These are phyloP conservation scores for Chymomyza costata DNA, from an alignment of 1,140 invertebrate species.

Conservation along the genomic window DNA sequence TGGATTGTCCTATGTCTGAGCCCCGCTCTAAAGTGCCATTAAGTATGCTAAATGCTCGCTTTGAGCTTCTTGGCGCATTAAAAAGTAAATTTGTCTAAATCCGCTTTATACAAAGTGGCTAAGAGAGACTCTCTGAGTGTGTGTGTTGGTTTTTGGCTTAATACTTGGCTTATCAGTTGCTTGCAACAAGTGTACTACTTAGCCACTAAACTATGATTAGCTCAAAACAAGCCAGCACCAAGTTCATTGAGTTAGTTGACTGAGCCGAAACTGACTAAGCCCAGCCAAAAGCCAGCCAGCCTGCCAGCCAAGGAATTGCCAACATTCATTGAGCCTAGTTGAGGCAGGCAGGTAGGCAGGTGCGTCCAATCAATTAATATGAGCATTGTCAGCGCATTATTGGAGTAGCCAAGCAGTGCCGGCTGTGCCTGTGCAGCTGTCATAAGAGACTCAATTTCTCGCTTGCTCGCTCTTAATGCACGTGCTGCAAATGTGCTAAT, in stretches of 20 bases:
- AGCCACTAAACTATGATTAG: constrained; percentile 12
- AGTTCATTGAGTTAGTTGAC: constrained; percentile 37
- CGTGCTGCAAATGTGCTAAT: constrained; percentile 41
- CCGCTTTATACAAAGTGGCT: constrained; percentile 44
- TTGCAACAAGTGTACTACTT: constrained; percentile 13
- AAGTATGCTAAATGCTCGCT: constrained; percentile 50
- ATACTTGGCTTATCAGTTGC: too few species aligned
- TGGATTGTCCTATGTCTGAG: too few species aligned
- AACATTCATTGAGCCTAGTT: neutral
- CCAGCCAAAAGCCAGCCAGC: constrained; percentile 15
- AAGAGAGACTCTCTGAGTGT: neutral
- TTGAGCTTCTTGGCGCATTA: constrained; percentile 52
- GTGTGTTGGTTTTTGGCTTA: too few species aligned
- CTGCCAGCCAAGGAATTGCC: constrained; percentile 20
- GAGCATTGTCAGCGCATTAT: too few species aligned
- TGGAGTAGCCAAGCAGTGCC: too few species aligned
- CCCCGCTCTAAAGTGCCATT: constrained; percentile 40
- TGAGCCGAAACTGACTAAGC: constrained; percentile 11
- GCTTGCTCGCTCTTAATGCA: neutral
- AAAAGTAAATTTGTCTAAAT: constrained; percentile 68
- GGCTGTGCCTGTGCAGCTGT: constrained; percentile 19
- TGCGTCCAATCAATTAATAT: too few species aligned
- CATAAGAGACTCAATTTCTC: too few species aligned
- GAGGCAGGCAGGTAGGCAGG: constrained; percentile 17
- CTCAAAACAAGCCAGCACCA: constrained; percentile 8